Base-by-base conservation (phyloP, 2,797 vertebrate genomes). In the Aplochiton taeniatus region DNA sequence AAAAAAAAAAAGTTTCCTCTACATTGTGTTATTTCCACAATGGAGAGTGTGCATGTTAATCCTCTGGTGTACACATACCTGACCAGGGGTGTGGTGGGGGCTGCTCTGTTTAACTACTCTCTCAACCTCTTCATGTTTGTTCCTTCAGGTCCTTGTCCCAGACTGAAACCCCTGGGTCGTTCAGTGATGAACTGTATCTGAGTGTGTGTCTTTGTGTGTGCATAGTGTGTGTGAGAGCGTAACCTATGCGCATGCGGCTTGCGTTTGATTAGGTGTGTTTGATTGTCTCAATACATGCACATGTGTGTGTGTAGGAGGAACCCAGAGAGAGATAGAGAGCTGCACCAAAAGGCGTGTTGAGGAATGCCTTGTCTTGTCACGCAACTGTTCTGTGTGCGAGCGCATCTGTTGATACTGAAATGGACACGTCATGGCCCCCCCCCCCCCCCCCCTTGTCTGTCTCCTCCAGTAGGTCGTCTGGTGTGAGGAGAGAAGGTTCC, bases 381-480 rank as follows among this genome's bases (percentile, higher is more conserved):
- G 61, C 64, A 65, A 68, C 59, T 46, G 66, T 54, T 50, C 14
- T 51, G 56, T 66, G 63, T 72, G 45, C 17, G 58, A 69, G 48
- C 13, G 41, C 69, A 77, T 79, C 72, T 83, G 77, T 61, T 65
- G 59, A 75, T 56, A 65, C 48, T 44, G 42, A 69, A 74, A 71
- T 65, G 58, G 45, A 68, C 49, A 1, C 61, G 56, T 83, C 63
- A 79, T 69, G 50, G 41, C 42, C 20, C 31, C 14, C 43, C 48
- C 19, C 42, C 60, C 56, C 63, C 31, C 49, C 19, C 17, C 18
- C 7, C 54, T 42, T 76, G 61, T 81, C 58, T 77, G 19, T 83
- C 20, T 66, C 58, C 82, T 86, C 70, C 91, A 94, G 94, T 92
- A 92, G 96, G 95, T 88, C 96, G 94, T 85, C 93, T 96, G 85